Base-by-base conservation (phyloP, 2,888 invertebrate genomes). In the Dryomyza anilis region DNA sequence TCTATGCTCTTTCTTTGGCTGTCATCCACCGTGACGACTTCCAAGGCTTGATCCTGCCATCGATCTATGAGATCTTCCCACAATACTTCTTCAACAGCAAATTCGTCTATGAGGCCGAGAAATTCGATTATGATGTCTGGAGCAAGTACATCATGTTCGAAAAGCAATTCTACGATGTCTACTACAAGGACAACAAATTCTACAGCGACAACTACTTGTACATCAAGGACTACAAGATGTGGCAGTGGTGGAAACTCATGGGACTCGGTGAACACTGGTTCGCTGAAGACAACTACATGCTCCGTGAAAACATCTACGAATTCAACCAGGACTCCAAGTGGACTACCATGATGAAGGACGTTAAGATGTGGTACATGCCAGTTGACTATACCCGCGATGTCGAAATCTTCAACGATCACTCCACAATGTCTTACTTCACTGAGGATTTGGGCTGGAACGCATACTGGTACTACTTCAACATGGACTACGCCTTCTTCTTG, bases 21-120 rank as follows among this genome's bases (percentile, higher is more conserved):
- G 84, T 90, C 14, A 78, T 88, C 25, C 88, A 89, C 72, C 87
- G 89, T 30, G 81, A 81, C 12, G 90, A 90, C 69, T 87, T 87
- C 55, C 85, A 87, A 73, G 88, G 88, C 36, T 81, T 91, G 55
- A 83, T 87, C 27, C 80, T 91, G 1, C 91, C 91, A n/a, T 88
- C 90, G 43, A 84, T 88, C 58, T 90, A 90, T 75, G 92, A 92
- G 81, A 84, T 91, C 64, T 86, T 88, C 78, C 92, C 92, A 0
- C 87, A 89, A 69, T 86, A 86, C 80, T 91, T 89, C 85, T 86
- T 89, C 78, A 89, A 88, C 75, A 84, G 86, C 56, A 87, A 89
- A 75, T 85, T 90, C 63, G 87, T 92, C 79, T 85, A 87, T 43
- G 85, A 88, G 59, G 90, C 88, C 7, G 86, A 89, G 69, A 75